Conservation (phyloP, 2,888 invertebrate genomes). For the Andrena hattorfiana region DNA sequence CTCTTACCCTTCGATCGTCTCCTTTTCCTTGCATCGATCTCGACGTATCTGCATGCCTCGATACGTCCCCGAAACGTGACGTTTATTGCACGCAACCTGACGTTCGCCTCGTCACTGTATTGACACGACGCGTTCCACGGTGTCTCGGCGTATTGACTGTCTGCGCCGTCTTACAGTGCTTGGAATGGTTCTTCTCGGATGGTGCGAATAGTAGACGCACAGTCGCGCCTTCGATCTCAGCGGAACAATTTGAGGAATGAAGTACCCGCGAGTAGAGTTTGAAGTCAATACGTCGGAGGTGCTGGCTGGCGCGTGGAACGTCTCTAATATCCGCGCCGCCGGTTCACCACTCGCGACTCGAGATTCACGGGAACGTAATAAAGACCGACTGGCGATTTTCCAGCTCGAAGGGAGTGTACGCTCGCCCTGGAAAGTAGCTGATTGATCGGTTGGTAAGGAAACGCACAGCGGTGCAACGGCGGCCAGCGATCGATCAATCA, state of each 20-base stretch:
- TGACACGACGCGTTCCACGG: neutral
- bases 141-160: neutral
- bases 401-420: slow-evolving; percentile 54
- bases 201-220: neutral
- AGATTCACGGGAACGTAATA: slow-evolving; percentile 48
- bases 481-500: slow-evolving; percentile 67
- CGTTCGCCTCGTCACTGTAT: neutral
- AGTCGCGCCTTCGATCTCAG: neutral
- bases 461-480: slow-evolving; percentile 36
- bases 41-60: slow-evolving; percentile 48
- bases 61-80: slow-evolving; percentile 32
- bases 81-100: slow-evolving; percentile 9
- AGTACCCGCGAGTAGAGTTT: neutral
- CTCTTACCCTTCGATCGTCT: neutral
- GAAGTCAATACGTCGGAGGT: neutral
- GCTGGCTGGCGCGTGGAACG: neutral
- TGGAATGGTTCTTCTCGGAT: too few relatives aligned
- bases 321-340: neutral
- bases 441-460: slow-evolving; percentile 67
- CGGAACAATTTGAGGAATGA: neutral
- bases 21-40: neutral
- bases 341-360: neutral
- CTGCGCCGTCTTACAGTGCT: too few relatives aligned
- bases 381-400: slow-evolving; percentile 68
- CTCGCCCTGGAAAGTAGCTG: slow-evolving; percentile 60